Evolutionary conservation across 2,113 vertebrate genomes (phyloP).

Genomic region (Dascyllus trimaculatus): DNA sequence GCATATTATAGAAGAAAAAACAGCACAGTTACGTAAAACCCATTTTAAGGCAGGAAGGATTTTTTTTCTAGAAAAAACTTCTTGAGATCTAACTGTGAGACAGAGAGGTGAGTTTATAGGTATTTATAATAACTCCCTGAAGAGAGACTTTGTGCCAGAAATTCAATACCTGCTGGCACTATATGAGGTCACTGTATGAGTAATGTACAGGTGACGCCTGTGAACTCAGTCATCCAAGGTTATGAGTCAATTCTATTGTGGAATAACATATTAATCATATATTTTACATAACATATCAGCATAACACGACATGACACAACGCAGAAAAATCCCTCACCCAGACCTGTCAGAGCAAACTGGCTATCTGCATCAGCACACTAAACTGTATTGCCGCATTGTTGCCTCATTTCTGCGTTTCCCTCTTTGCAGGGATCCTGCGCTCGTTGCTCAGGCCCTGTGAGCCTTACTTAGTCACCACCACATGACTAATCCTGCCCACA

Average conservation of each 20-base stretch:
- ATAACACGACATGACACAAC: background rate
- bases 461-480: conserved; percentile 66
- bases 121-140: no score
- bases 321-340: background rate
- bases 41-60: no score
- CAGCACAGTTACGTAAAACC: no score
- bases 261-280: background rate
- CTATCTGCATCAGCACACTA: conserved; percentile 1
- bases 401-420: conserved; percentile 15
- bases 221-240: no score
- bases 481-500: conserved; percentile 76
- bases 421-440: conserved; percentile 50
- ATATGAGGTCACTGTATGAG: background rate
- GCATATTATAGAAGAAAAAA: no score
- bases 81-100: no score
- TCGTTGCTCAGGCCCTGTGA: conserved; percentile 37
- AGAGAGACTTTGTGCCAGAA: background rate
- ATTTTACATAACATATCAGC: background rate
- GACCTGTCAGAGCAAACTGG: background rate
- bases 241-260: background rate
- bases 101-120: no score
- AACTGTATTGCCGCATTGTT: background rate
- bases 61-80: no score
- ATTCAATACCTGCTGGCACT: no score
- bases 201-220: background rate